These are phyloP conservation scores for Alfaro cultratus DNA, from an alignment of 2,797 vertebrate species.

Conservation along the genomic window DNA sequence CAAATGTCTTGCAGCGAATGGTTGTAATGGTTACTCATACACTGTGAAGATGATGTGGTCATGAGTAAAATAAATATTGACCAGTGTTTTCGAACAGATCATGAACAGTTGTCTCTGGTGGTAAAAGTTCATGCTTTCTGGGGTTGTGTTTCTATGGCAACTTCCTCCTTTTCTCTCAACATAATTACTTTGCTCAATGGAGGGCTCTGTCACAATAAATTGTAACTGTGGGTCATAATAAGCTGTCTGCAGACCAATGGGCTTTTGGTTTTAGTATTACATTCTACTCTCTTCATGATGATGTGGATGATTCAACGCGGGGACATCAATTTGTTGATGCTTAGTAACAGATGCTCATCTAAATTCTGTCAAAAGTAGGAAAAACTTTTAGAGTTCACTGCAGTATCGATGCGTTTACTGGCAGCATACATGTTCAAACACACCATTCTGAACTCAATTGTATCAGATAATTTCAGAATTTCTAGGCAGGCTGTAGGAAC, in stretches of 20 bases:
- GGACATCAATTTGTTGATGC: conserved; percentile 7
- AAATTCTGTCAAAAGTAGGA: not conserved
- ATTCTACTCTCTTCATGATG: not conserved
- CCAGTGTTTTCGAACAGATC: conserved; percentile 7
- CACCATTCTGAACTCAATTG: not conserved
- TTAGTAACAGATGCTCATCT: not conserved
- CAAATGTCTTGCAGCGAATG: not conserved
- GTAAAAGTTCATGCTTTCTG: conserved; percentile 15
- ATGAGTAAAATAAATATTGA: not conserved
- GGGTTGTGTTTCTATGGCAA: conserved; percentile 14
- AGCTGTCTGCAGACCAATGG: conserved; percentile 4
- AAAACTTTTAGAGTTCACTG: not conserved
- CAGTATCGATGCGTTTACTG: not conserved
- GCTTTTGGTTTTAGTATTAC: not conserved
- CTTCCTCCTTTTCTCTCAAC: conserved; percentile 5
- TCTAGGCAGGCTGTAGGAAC: not conserved
- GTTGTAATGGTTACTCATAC: not conserved
- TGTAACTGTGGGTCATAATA: conserved; percentile 18
- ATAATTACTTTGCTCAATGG: conserved; percentile 20
- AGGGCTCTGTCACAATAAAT: conserved; percentile 13
- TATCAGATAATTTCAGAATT: not conserved
- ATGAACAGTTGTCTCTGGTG: not conserved
- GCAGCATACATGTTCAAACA: not conserved
- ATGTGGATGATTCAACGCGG: not conserved
- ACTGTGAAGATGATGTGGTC: not conserved